Percentiles rank a stretch among this genome's conserved stretches.
These are phyloP conservation scores for Columba janthina DNA, from an alignment of 2,113 vertebrate species.

Conservation along the genomic window DNA sequence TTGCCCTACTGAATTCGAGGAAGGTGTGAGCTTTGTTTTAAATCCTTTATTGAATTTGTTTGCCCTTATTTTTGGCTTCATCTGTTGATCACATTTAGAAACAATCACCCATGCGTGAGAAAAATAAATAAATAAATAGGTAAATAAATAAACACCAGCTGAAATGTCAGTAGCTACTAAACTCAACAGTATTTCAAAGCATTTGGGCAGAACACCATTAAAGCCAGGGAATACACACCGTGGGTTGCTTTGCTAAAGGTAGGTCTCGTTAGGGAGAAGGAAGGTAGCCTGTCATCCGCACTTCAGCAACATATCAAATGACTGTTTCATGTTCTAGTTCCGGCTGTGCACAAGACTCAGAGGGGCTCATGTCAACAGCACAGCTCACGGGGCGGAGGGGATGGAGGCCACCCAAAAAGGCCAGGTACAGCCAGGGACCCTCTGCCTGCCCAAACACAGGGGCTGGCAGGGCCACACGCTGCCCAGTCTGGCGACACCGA, in stretches of 20 bases:
- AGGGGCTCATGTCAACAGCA: background rate
- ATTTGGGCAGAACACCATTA: background rate
- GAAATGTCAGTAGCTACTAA: background rate
- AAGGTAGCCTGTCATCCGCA: background rate
- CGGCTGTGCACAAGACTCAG: background rate
- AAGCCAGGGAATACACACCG: background rate
- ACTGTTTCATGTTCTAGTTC: background rate
- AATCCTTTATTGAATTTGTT: background rate
- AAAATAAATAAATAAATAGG: background rate
- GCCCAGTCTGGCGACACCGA: background rate
- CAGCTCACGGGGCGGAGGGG: background rate
- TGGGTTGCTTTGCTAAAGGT: background rate
- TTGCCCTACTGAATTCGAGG: background rate
- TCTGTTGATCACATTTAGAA: background rate
- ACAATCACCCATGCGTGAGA: background rate
- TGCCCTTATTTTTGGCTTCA: background rate
- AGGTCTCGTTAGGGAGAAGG: background rate
- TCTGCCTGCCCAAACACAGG: fast-evolving
- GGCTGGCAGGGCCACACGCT: background rate
- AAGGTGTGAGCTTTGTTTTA: background rate
- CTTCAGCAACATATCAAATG: background rate
- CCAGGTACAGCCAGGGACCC: background rate
- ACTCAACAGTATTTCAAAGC: background rate
- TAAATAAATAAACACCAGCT: background rate
- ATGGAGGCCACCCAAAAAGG: background rate